A percentile compares a stretch with the other conserved stretches of the same genome.
Evolutionary conservation across 2,797 vertebrate species (phyloP).

Genomic region (Octomys mimax): DNA sequence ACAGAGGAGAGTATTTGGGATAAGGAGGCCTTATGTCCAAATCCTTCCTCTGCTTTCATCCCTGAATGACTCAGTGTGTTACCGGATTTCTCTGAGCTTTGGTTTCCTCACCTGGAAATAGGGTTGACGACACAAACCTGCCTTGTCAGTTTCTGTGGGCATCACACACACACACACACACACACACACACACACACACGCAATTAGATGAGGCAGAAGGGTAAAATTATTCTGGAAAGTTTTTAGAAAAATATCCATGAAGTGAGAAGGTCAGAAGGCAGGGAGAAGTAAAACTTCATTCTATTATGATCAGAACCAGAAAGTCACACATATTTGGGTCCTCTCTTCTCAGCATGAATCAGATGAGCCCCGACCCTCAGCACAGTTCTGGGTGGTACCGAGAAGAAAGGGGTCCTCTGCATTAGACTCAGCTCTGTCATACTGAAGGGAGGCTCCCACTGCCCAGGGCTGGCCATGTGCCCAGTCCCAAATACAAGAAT

Average conservation of each 20-base stretch:
- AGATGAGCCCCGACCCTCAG: background rate
- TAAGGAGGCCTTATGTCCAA: background rate
- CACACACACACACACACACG: background rate
- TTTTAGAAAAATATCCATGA: background rate
- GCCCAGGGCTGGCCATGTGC: background rate
- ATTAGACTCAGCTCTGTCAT: background rate
- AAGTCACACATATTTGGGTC: rapidly evolving
- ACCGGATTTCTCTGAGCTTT: background rate
- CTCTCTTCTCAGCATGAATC: background rate
- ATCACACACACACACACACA: background rate
- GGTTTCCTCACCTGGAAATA: constrained; percentile 30
- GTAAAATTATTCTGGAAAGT: background rate
- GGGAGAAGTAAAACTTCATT: background rate
- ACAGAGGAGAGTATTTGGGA: rapidly evolving
- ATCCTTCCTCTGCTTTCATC: background rate
- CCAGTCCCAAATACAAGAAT: background rate
- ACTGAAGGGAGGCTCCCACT: background rate
- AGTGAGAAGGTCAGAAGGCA: background rate
- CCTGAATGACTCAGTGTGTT: background rate
- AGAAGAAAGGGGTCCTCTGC: background rate
- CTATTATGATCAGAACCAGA: background rate
- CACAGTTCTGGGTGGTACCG: background rate
- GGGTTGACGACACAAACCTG: background rate
- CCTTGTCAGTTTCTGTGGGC: background rate
- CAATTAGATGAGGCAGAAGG: background rate